These are phyloP conservation scores for Aplysina aerophoba DNA, from an alignment of 37 sponge, comb jelly and placozoan genomes.

Conservation along the genomic window DNA sequence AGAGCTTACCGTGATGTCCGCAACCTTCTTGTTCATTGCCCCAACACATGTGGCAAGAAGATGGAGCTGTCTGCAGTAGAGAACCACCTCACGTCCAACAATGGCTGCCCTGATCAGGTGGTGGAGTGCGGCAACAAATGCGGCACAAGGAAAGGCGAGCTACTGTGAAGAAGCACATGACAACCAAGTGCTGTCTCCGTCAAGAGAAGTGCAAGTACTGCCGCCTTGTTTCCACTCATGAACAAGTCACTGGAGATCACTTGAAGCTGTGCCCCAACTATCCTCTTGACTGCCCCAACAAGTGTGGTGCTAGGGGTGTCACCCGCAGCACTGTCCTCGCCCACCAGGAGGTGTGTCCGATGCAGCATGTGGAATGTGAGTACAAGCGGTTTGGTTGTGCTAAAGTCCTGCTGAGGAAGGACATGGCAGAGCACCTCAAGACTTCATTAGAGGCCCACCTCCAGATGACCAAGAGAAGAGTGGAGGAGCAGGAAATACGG, in stretches of 20 bases:
- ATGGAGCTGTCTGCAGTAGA: constrained; percentile 41
- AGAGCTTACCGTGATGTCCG: constrained; percentile 35
- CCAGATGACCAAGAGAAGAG: constrained; percentile 33
- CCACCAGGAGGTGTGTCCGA: constrained; percentile 44
- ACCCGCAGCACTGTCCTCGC: constrained; percentile 36
- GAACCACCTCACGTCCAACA: constrained; percentile 31
- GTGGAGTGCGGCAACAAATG: constrained; percentile 60
- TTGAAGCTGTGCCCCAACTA: constrained; percentile 51
- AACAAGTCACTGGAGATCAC: constrained; percentile 46
- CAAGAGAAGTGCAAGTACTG: constrained; percentile 59
- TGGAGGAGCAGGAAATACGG: constrained; percentile 23
- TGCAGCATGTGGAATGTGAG: constrained; percentile 42
- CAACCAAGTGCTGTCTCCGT: constrained; percentile 44
- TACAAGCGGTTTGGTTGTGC: constrained; percentile 52
- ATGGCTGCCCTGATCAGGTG: constrained; percentile 45
- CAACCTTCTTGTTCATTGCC: constrained; percentile 52
- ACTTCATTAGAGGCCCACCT: constrained; percentile 31
- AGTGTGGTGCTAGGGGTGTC: constrained; percentile 44
- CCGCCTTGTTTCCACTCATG: constrained; percentile 44
- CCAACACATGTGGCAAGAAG: constrained; percentile 60
- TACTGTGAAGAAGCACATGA: constrained; percentile 51
- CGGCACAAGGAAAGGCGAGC: constrained; percentile 33
- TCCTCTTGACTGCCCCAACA: constrained; percentile 59
- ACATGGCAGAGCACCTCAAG: constrained; percentile 45
- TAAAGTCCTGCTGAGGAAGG: constrained; percentile 42